Percentiles rank a stretch among this genome's conserved stretches.
Conservation (phyloP, 2,888 invertebrate species). For the Cephus pulcher region DNA sequence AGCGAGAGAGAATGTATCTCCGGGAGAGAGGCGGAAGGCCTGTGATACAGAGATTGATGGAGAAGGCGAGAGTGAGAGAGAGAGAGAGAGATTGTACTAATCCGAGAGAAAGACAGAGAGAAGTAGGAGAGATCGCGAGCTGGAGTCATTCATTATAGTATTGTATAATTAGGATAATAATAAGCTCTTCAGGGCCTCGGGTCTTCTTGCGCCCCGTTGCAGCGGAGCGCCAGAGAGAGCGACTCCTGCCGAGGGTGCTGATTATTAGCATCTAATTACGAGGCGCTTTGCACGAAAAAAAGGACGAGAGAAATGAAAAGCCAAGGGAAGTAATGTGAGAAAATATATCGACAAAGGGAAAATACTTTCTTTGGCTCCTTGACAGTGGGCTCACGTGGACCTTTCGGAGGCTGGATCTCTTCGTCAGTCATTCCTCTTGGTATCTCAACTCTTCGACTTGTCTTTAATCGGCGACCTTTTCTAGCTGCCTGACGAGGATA, state of each 20-base stretch:
- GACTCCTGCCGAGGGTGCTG: slow-evolving; percentile 40
- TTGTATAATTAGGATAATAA: slow-evolving; percentile 67
- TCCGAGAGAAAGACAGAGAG: slow-evolving; percentile 26
- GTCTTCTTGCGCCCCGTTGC: slow-evolving; percentile 55
- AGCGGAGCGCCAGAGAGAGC: slow-evolving; percentile 41
- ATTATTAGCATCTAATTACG: slow-evolving; percentile 64
- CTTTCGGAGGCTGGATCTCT: neutral
- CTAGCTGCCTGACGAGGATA: neutral
- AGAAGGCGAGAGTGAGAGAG: slow-evolving; percentile 35
- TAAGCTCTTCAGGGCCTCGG: slow-evolving; percentile 60
- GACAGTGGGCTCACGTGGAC: neutral
- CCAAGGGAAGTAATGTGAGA: neutral
- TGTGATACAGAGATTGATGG: slow-evolving; percentile 24
- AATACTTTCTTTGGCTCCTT: neutral
- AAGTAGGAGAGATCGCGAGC: slow-evolving; percentile 38
- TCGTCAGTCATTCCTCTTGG: neutral
- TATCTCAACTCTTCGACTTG: neutral
- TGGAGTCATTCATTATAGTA: slow-evolving; percentile 61
- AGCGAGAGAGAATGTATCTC: neutral
- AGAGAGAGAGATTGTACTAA: slow-evolving; percentile 21
- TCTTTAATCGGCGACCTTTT: neutral
- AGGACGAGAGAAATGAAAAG: neutral
- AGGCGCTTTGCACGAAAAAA: slow-evolving; percentile 29
- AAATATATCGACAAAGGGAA: neutral
- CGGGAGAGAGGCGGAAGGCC: slow-evolving; percentile 31